Evolutionary conservation across 64 coral and sea anemone species (phyloP).

Genomic region (Montipora sp.): DNA sequence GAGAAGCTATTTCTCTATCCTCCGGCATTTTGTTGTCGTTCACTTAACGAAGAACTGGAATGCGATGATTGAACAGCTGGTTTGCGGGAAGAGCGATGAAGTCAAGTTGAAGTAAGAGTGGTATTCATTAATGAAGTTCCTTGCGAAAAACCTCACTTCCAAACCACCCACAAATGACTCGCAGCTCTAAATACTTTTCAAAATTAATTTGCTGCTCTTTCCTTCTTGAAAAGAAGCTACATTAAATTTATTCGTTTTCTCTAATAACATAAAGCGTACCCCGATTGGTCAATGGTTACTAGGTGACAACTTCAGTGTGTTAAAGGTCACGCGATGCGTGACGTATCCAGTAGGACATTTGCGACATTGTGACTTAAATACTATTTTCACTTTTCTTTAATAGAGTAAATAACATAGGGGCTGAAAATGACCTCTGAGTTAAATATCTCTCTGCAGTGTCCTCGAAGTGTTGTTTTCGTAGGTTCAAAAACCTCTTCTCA

Average conservation of each 20-base stretch:
- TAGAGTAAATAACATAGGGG: no score
- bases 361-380: no score
- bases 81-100: neutral
- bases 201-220: neutral
- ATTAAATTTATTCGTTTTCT: constrained; percentile 23
- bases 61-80: constrained; percentile 22
- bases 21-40: constrained; percentile 42
- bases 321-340: neutral
- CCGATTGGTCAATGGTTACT: constrained; percentile 32
- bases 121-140: neutral
- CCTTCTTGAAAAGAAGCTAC: neutral
- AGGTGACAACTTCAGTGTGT: neutral
- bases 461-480: no score
- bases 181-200: neutral
- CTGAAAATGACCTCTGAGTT: no score
- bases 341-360: neutral
- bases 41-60: neutral
- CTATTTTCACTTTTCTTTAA: no score
- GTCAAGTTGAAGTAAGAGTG: neutral
- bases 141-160: neutral
- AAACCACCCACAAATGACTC: neutral
- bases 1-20: constrained; percentile 42
- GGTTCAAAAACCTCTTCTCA: no score
- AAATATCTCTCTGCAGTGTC: no score
- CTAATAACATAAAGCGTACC: constrained; percentile 2